A percentile compares a stretch with the other conserved stretches of the same genome.
phyloP scores from a whole-genome alignment of 1,140 invertebrate genomes.

The Triops longicaudatus region DNA sequence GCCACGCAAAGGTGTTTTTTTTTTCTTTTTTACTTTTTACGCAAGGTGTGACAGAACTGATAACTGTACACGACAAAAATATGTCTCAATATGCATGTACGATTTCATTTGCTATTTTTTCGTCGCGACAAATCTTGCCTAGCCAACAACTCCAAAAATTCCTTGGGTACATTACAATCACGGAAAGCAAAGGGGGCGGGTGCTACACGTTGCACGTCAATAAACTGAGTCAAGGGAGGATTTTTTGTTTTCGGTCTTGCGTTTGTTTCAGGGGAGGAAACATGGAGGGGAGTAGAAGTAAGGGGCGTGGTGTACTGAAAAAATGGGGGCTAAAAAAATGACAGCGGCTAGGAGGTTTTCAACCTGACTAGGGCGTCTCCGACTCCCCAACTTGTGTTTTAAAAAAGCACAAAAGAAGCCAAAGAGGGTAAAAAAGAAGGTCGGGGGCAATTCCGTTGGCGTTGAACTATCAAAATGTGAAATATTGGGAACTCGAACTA shows the following conservation, averaged over 20 bases:
- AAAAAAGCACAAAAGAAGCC: background rate
- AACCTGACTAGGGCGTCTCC: slow-evolving; percentile 10
- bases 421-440: background rate
- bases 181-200: background rate
- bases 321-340: background rate
- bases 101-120: background rate
- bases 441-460: background rate
- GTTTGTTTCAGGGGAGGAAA: background rate
- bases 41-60: background rate
- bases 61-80: background rate
- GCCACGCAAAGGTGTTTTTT: too few relatives aligned
- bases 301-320: background rate
- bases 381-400: background rate
- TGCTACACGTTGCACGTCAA: slow-evolving; percentile 11
- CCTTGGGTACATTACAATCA: background rate
- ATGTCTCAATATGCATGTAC: background rate
- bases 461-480: background rate
- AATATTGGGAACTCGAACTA: background rate
- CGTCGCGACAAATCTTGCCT: background rate
- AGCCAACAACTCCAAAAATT: background rate
- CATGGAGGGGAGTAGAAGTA: background rate
- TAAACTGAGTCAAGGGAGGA: background rate
- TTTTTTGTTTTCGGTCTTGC: background rate
- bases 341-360: slow-evolving; percentile 6
- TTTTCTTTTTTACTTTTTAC: too few relatives aligned